Conservation (phyloP, 2,888 invertebrate species). For the Ceriagrion tenellum region DNA sequence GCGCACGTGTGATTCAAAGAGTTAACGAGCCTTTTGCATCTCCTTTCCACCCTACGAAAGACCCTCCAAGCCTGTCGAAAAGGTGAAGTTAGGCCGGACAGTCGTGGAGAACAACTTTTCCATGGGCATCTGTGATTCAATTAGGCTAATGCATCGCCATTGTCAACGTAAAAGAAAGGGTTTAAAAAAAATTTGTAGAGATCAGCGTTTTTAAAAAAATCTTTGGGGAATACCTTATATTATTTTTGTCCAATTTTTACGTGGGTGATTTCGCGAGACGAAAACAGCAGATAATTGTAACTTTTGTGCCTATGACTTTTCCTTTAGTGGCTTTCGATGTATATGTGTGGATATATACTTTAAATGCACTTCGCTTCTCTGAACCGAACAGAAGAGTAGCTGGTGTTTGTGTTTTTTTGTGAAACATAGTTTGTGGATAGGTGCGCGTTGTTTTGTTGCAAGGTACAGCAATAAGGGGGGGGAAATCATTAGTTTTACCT, state of each 20-base stretch:
- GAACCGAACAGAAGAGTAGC: conserved; percentile 18
- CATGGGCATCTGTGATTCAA: neutral
- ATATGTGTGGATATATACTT: too few relatives aligned
- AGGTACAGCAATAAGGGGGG: neutral
- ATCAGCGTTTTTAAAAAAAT: neutral
- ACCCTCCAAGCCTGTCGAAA: neutral
- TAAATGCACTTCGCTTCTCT: neutral
- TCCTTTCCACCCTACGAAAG: neutral
- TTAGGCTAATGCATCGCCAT: neutral
- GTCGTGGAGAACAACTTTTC: neutral
- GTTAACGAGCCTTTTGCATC: too few relatives aligned
- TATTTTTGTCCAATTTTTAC: neutral
- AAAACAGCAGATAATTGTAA: neutral
- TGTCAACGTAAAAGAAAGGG: neutral
- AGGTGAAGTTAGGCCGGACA: neutral
- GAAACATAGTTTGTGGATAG: neutral
- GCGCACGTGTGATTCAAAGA: too few relatives aligned
- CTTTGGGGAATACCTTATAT: too few relatives aligned
- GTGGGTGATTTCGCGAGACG: neutral
- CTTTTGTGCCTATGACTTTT: neutral
- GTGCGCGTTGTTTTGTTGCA: conserved; percentile 35
- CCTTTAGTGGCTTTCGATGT: neutral
- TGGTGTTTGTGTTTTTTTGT: neutral
- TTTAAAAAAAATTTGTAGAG: neutral
- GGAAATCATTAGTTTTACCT: conserved; percentile 20